phyloP scores from a whole-genome alignment of 2,888 invertebrate genomes.

The Dryobota labecula region DNA sequence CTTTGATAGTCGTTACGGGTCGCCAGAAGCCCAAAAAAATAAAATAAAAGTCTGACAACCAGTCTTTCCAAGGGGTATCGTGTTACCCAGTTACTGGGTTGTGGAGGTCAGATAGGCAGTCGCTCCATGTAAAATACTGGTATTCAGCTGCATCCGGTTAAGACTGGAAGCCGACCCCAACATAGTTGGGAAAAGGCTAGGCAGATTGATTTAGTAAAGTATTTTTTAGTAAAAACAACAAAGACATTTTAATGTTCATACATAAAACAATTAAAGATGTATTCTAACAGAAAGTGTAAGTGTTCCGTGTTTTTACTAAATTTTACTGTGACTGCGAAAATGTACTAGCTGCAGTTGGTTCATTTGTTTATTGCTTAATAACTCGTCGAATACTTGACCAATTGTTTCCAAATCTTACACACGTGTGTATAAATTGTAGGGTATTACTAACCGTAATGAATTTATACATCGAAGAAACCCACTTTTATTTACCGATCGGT shows the following conservation, averaged over 20 bases:
- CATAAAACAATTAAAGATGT: not conserved
- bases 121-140: too few relatives aligned
- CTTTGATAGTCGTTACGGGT: too few relatives aligned
- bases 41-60: too few relatives aligned
- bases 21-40: too few relatives aligned
- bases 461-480: conserved; percentile 41
- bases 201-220: too few relatives aligned
- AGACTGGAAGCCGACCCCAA: too few relatives aligned
- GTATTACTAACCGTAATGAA: conserved; percentile 47
- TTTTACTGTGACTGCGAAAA: conserved; percentile 32
- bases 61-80: too few relatives aligned
- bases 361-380: conserved; percentile 56
- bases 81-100: too few relatives aligned
- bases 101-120: too few relatives aligned
- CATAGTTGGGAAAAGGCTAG: too few relatives aligned
- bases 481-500: conserved; percentile 30
- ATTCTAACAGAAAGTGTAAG: not conserved
- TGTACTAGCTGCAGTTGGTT: conserved; percentile 49
- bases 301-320: conserved; percentile 27
- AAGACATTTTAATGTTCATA: not conserved
- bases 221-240: not conserved
- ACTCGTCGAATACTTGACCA: conserved; percentile 55
- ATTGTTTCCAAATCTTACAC: conserved; percentile 61
- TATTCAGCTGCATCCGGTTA: too few relatives aligned
- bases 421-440: conserved; percentile 61